A percentile compares a stretch with the other conserved stretches of the same genome.
phyloP scores from a whole-genome alignment of 2,797 vertebrate genomes.

The Halcyon chelicuti region DNA sequence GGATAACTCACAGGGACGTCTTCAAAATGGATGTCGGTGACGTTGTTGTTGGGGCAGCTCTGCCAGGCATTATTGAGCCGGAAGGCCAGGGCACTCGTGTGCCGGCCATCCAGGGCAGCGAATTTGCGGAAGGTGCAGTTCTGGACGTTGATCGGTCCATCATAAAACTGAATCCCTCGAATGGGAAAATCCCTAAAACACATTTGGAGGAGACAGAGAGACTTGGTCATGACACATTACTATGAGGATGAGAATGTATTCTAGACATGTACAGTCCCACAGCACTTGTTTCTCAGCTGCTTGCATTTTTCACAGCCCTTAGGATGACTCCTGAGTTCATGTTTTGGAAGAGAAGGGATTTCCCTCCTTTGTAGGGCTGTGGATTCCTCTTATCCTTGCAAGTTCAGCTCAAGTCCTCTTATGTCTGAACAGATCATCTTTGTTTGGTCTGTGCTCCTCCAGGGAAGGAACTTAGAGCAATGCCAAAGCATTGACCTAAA shows the following conservation, averaged over 20 bases:
- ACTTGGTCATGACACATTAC: background rate
- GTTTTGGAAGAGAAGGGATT: constrained; percentile 11
- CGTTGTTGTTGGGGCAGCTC: constrained; percentile 96
- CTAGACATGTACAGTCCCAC: background rate
- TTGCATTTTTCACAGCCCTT: background rate
- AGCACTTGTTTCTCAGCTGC: background rate
- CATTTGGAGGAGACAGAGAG: background rate
- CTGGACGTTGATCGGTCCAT: constrained; percentile 93
- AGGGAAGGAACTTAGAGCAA: constrained; percentile 7
- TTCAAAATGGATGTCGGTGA: constrained; percentile 87
- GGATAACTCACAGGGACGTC: constrained; percentile 89
- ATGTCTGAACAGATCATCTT: background rate
- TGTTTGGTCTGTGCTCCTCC: constrained; percentile 21
- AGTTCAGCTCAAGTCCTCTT: constrained; percentile 26
- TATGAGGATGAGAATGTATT: background rate
- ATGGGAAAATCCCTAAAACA: constrained; percentile 90
- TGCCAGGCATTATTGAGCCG: constrained; percentile 98
- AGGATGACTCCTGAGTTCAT: background rate
- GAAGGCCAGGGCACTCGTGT: constrained; percentile 95
- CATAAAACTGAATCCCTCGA: constrained; percentile 95
- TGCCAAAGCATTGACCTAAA: constrained; percentile 20
- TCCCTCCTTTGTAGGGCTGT: background rate
- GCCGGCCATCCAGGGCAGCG: constrained; percentile 88
- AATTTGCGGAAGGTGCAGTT: constrained; percentile 97
- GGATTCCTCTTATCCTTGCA: background rate